Evolutionary conservation across 1,140 invertebrate species (phyloP).

Genomic region (Drosophila nebulosa): DNA sequence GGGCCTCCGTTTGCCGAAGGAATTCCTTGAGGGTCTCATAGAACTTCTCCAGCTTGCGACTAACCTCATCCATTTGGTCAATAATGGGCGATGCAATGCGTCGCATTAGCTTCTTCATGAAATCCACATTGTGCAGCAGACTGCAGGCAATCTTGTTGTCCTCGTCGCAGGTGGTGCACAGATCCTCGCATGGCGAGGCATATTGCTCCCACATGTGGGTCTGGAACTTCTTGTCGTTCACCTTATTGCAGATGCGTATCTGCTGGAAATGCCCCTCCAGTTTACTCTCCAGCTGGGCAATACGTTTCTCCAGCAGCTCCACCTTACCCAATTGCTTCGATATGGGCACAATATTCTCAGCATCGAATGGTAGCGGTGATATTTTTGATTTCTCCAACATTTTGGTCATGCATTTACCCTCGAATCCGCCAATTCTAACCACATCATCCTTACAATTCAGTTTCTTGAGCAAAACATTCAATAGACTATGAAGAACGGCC

Average conservation of each 20-base stretch:
- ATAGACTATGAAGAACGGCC: slow-evolving; percentile 59
- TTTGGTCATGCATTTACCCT: slow-evolving; percentile 52
- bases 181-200: slow-evolving; percentile 58
- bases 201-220: slow-evolving; percentile 42
- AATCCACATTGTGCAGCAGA: slow-evolving; percentile 58
- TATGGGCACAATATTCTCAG: slow-evolving; percentile 49
- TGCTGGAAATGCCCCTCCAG: slow-evolving; percentile 64
- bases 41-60: slow-evolving; percentile 35
- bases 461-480: slow-evolving; percentile 67
- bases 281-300: slow-evolving; percentile 48
- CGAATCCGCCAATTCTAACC: slow-evolving; percentile 56
- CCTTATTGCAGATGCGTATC: slow-evolving; percentile 54
- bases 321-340: slow-evolving; percentile 52
- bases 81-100: slow-evolving; percentile 62
- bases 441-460: slow-evolving; percentile 58
- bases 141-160: slow-evolving; percentile 69
- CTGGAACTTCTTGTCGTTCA: slow-evolving; percentile 41
- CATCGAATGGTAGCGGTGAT: slow-evolving; percentile 60
- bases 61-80: slow-evolving; percentile 37
- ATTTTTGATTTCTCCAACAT: slow-evolving; percentile 45
- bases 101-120: slow-evolving; percentile 68
- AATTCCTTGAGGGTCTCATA: slow-evolving; percentile 42
- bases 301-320: slow-evolving; percentile 41
- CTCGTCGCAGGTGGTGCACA: slow-evolving; percentile 68
- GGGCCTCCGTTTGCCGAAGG: slow-evolving; percentile 36